Base-by-base conservation (phyloP, 2,888 invertebrate species). In the Plagodis pulveraria region DNA sequence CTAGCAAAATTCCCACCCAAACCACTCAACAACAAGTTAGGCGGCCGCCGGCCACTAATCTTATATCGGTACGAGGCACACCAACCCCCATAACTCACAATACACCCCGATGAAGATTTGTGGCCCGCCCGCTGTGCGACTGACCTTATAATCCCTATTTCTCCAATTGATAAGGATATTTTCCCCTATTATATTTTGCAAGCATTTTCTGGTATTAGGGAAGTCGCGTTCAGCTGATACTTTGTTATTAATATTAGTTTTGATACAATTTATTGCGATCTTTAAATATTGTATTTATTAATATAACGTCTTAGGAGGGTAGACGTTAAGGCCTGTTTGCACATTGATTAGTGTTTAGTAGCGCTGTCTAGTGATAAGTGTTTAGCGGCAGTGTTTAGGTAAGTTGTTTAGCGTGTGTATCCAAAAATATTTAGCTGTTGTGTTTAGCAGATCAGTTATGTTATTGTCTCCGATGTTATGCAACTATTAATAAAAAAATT, bases 81-180 rank as follows among this genome's bases (percentile, higher is more conserved):
- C 62, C 52, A 43, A 38, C 56, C 65, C 45, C 49, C 12, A 66
- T 68, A 68, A 62, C 58, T 68, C 66, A 68, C 65, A 65, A 58
- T 65, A 63, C 59, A 22, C 50, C 62, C 55, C 73, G 78, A 82
- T 81, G 78, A 78, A 81, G 83, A 83, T 82, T 84, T 80, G 83
- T 79, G 78, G 75, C 74, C 36, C 53, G 8, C 58, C 46, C 58
- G 72, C 59, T 67, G 69, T 70, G 63, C 69, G 68, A 58, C 56
- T 62, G 67, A 72, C 73, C 73, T 74, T 75, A 74, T 77, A 77
- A 76, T 73, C 72, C 75, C 60, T 66, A 71, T 77, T 80, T 77
- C 48, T 73, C 55, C 61, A 53, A 80, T 80, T 80, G 79, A 76
- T 79, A 80, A 77, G 56, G 44, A 47, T 42, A 57, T 57, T 58